Base-by-base conservation (phyloP, 2,113 vertebrate genomes). In the Synchiropus splendidus region DNA sequence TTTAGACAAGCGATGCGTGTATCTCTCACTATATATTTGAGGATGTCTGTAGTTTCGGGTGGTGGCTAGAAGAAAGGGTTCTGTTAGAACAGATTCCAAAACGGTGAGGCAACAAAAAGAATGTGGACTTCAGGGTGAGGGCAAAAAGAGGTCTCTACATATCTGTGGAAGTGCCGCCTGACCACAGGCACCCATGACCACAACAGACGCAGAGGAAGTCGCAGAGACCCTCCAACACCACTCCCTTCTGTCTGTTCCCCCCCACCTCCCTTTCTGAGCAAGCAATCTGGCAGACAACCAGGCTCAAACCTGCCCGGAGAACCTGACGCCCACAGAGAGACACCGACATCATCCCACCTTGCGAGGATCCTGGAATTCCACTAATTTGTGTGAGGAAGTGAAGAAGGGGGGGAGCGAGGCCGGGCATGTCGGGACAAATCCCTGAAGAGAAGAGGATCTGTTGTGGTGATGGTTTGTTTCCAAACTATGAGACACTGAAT, bases 361-460 rank as follows among this genome's bases (percentile, higher is more conserved):
- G 59, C 66, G 62, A 2, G 43, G 37, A 42, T 55, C 31, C 69
- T 73, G 78, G 71, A 80, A 82, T 79, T 76, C 58, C 54, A 71
- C 57, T 48, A 61, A 70, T 67, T 52, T 59, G 46, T 54, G 45
- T 0, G 31, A 79, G 75, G 63, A 80, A 76, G 49, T 60, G 60
- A 59, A 63, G 61, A 63, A 31, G 5, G 6, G 11, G 6, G 36
- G 16, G 5, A 43, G 31, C 35, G 36, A 17, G 18, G 37, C n/a
- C 15, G 30, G 38, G 56, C 79, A 70, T 68, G 79, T 61, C 60
- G n/a, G 50, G 70, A 47, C 79, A 77, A 48, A 61, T 40, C 27
- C 57, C 47, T 12, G 1, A 8, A 42, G 50, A 41, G 21, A 43
- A 58, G 15, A 47, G 43, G 12, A 62, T 51, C 56, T 48, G 17